These are phyloP conservation scores for Drosophila hydei DNA, from an alignment of 1,140 invertebrate species.

Conservation along the genomic window DNA sequence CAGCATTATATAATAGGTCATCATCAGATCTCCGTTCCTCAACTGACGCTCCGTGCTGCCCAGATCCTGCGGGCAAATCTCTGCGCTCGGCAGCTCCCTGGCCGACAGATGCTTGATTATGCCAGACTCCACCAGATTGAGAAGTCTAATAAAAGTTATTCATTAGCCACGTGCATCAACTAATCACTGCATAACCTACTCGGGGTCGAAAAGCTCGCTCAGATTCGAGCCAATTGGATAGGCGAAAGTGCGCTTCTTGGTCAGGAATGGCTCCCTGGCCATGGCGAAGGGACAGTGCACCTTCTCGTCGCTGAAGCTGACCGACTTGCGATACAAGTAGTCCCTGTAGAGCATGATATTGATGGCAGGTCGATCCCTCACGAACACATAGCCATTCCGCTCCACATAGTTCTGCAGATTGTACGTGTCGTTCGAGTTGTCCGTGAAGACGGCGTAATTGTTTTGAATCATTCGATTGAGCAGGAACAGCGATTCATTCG, in stretches of 20 bases:
- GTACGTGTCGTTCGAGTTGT: constrained; percentile 76
- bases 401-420: constrained; percentile 84
- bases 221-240: constrained; percentile 87
- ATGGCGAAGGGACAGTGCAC: constrained; percentile 89
- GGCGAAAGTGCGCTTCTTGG: constrained; percentile 88
- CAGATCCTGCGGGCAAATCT: constrained; percentile 91
- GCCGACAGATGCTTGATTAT: constrained; percentile 88
- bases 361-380: constrained; percentile 88
- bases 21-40: constrained; percentile 86
- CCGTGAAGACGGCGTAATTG: constrained; percentile 74
- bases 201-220: constrained; percentile 86
- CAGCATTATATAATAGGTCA: constrained; percentile 88
- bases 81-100: constrained; percentile 87
- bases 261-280: constrained; percentile 87
- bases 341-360: constrained; percentile 88
- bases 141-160: constrained; percentile 85
- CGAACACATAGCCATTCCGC: constrained; percentile 86
- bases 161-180: background rate
- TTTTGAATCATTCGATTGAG: constrained; percentile 73
- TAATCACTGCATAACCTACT: constrained; percentile 85
- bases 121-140: constrained; percentile 88
- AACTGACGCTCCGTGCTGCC: constrained; percentile 91
- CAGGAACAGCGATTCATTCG: constrained; percentile 74
- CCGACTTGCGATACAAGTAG: constrained; percentile 87
- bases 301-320: constrained; percentile 85